Conservation (phyloP, 2,888 invertebrate species). For the Micoletzkya japonica region DNA sequence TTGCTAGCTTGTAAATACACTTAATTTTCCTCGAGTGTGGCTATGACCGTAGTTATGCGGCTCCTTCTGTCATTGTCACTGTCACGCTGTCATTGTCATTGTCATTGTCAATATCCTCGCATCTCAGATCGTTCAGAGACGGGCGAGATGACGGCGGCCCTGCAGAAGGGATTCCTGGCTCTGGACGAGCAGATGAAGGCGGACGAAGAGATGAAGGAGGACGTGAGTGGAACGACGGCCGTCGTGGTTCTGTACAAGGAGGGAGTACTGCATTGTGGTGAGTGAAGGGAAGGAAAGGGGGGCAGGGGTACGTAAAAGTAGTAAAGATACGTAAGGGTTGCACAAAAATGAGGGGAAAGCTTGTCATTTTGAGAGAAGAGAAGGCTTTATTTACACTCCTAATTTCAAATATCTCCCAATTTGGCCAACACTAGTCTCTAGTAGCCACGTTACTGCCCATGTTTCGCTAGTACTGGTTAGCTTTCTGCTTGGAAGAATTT, state of each 20-base stretch:
- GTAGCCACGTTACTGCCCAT: too few species aligned
- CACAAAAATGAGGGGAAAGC: not conserved
- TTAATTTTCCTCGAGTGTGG: too few species aligned
- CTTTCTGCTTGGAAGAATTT: too few species aligned
- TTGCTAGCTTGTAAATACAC: too few species aligned
- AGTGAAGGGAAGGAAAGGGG: slow-evolving; percentile 17
- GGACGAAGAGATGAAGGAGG: slow-evolving; percentile 84
- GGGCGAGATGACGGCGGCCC: slow-evolving; percentile 81
- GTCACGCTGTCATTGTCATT: not conserved
- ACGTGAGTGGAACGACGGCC: slow-evolving; percentile 92
- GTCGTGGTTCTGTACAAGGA: slow-evolving; percentile 78
- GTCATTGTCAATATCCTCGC: not conserved
- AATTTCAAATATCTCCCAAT: too few species aligned
- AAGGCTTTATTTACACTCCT: not conserved
- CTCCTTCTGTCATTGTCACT: too few species aligned
- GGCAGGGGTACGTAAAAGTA: not conserved
- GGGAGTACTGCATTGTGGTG: slow-evolving; percentile 81
- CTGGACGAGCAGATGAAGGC: slow-evolving; percentile 82
- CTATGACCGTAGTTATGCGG: too few species aligned
- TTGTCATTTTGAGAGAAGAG: not conserved
- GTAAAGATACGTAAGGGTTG: too few species aligned
- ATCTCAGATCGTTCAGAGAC: slow-evolving; percentile 69
- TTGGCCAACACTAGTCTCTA: too few species aligned
- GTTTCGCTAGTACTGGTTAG: too few species aligned
- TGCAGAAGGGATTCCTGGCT: slow-evolving; percentile 86